Evolutionary conservation across 2,113 vertebrate species (phyloP).

Genomic region (Xiphophorus maculatus): DNA sequence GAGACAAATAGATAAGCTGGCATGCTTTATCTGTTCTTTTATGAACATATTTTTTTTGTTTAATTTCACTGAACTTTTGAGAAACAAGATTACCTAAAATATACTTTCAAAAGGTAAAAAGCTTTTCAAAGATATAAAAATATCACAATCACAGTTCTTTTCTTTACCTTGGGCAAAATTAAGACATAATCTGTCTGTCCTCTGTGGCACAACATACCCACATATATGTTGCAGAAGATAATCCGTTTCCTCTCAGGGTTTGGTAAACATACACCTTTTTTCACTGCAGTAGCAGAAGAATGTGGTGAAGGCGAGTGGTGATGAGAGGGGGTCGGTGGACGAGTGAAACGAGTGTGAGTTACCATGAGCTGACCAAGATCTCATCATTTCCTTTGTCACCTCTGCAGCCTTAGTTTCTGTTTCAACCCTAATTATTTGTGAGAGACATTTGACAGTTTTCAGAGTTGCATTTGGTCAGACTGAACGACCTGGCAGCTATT

Average conservation of each 20-base stretch:
- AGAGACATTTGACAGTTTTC: not conserved
- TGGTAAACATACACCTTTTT: not conserved
- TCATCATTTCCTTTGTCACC: no score
- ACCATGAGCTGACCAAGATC: not conserved
- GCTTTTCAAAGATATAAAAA: no score
- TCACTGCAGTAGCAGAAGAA: not conserved
- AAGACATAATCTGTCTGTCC: no score
- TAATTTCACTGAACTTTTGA: no score
- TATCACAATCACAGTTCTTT: no score
- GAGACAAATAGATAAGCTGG: no score
- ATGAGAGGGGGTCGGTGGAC: not conserved
- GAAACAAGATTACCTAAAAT: no score
- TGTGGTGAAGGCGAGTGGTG: not conserved
- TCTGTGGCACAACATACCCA: no score
- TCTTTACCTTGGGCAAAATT: no score
- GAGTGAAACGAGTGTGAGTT: not conserved
- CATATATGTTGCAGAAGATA: not conserved
- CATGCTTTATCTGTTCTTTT: no score
- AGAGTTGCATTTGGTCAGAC: not conserved
- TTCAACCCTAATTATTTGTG: not conserved
- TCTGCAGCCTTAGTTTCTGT: not conserved
- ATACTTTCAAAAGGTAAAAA: no score
- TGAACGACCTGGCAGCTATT: not conserved
- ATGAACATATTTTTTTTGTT: no score
- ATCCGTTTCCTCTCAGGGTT: not conserved